Evolutionary conservation across 1,140 invertebrate species (phyloP).

Genomic region (Hycleus phaleratus): DNA sequence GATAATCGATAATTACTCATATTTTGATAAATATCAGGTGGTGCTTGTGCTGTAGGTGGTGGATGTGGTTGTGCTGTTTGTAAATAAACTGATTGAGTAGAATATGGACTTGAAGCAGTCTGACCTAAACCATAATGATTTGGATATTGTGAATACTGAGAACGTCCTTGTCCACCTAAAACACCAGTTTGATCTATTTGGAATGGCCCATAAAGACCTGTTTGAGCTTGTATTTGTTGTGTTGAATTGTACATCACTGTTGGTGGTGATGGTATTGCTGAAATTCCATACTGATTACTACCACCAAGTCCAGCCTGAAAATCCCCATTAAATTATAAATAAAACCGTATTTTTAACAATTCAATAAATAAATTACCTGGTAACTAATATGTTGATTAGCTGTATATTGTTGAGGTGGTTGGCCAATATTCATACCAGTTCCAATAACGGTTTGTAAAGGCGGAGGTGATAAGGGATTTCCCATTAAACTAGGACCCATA

Average conservation of each 20-base stretch:
- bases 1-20: constrained; percentile 49
- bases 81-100: constrained; percentile 56
- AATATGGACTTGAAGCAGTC: constrained; percentile 51
- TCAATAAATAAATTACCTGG: constrained; percentile 37
- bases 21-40: constrained; percentile 74
- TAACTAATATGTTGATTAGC: constrained; percentile 52
- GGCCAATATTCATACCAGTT: constrained; percentile 30
- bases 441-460: constrained; percentile 44
- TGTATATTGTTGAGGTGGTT: constrained; percentile 36
- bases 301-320: constrained; percentile 29
- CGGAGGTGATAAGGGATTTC: constrained; percentile 52
- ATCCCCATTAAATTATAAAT: constrained; percentile 3
- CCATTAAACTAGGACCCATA: constrained; percentile 48
- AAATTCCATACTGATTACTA: constrained; percentile 61
- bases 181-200: constrained; percentile 50
- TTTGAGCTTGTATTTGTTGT: constrained; percentile 59
- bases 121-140: constrained; percentile 47
- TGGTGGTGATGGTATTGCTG: constrained; percentile 75
- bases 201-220: constrained; percentile 67
- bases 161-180: constrained; percentile 46
- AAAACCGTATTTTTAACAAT: background rate
- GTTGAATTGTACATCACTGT: constrained; percentile 68
- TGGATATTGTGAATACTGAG: constrained; percentile 60
- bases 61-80: constrained; percentile 51
- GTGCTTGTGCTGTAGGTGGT: constrained; percentile 46